Base-by-base conservation (phyloP, 2,888 invertebrate species). In the Mactromeris polynyma region DNA sequence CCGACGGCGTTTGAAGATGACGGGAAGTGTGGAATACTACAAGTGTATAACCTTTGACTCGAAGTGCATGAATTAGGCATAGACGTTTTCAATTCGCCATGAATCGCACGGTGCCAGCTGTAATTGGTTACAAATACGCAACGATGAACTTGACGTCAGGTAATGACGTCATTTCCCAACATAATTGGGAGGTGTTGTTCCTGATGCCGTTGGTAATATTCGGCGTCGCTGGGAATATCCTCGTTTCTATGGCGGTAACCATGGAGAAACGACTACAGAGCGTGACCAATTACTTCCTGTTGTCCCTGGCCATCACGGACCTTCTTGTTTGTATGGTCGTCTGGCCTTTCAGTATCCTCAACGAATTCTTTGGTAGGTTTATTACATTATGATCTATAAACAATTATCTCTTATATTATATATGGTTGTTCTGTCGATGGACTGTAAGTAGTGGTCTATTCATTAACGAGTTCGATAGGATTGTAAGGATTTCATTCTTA, bases 271-370 rank as follows among this genome's bases (percentile, higher is more conserved):
- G 98, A 95, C 97, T 99, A 89, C 99, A 99, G 97, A 99, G 99
- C 97, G 98, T 99, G 93, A 99, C 99, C 92, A 99, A 99, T 97
- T 99, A 99, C 97, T 99, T 99, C 97, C 97, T 99, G 93, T 97
- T 99, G 95, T 99, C 99, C 33, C 97, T 99, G 96, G 99, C 99
- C 80, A 98, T 99, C 87, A 99, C 99, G 84, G 99, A 99, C 97
- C 97, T 99, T 89, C 97, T 99, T 92, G 99, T 99, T 96, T 99
- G 98, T 96, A 97, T 99, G 92, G 98, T 99, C 96, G 99, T 99
- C 85, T 99, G 99, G 99, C 99, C 99, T 4, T 97, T 99, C 96
- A 98, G 98, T 88, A 99, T 99, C 58, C 98, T 99, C 94, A 98
- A 98, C 36, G 99, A 98, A 96, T 98, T 99, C 97, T 97, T 98